Percentiles rank a stretch among this genome's conserved stretches.
These are phyloP conservation scores for Caenorhabditis angaria DNA, from an alignment of 2,888 invertebrate genomes.

Conservation along the genomic window DNA sequence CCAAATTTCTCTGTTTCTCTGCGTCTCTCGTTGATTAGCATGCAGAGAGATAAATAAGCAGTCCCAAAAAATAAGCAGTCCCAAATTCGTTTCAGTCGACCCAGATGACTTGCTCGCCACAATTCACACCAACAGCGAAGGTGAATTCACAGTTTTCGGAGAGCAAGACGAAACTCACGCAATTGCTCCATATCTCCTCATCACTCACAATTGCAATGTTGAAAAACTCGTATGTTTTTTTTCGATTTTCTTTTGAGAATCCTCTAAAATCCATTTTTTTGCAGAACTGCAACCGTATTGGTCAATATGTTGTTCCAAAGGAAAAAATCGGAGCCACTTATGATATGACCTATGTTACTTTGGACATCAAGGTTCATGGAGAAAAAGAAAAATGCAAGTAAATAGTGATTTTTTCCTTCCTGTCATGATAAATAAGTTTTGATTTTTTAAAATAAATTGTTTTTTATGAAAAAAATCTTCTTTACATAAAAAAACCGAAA, in stretches of 20 bases:
- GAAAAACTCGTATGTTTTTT: slow-evolving; percentile 44
- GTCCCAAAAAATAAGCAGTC: not conserved
- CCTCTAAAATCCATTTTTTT: slow-evolving; percentile 7
- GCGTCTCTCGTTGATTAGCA: too few relatives aligned
- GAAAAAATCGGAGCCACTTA: slow-evolving; percentile 56
- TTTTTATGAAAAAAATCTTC: too few relatives aligned
- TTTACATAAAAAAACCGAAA: too few relatives aligned
- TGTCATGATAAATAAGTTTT: too few relatives aligned
- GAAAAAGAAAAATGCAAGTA: slow-evolving; percentile 60
- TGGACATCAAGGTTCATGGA: slow-evolving; percentile 60
- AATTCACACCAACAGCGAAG: slow-evolving; percentile 53
- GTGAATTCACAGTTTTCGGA: slow-evolving; percentile 55
- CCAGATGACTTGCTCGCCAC: slow-evolving; percentile 57
- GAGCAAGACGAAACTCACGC: slow-evolving; percentile 58
- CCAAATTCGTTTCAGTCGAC: slow-evolving; percentile 62
- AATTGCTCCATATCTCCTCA: slow-evolving; percentile 56
- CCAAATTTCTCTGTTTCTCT: too few relatives aligned
- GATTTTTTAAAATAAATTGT: not conserved
- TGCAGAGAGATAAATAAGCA: too few relatives aligned
- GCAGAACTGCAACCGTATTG: slow-evolving; percentile 52
- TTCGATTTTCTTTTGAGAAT: not conserved
- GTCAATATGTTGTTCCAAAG: slow-evolving; percentile 48
- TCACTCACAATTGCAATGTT: slow-evolving; percentile 56
- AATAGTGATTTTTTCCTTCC: not conserved
- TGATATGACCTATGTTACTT: slow-evolving; percentile 60